phyloP scores from a whole-genome alignment of 2,797 vertebrate genomes.

The Pseudochromis fuscus region DNA sequence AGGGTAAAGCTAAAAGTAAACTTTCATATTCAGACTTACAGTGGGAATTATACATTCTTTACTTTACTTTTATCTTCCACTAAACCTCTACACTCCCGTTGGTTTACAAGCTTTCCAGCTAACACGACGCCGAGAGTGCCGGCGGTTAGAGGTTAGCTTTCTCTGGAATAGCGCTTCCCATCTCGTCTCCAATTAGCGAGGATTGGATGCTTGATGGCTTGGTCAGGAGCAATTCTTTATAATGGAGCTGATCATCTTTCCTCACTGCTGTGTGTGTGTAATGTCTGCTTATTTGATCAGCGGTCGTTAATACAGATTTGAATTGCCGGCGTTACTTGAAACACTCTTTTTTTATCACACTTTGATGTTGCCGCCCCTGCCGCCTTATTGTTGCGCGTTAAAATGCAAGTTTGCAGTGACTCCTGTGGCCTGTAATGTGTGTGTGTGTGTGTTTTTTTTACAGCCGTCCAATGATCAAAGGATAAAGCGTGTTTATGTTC shows the following conservation, averaged over 20 bases:
- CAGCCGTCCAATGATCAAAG: conserved; percentile 64
- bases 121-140: conserved; percentile 21
- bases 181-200: conserved; percentile 49
- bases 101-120: neutral
- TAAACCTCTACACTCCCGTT: conserved; percentile 6
- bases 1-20: neutral
- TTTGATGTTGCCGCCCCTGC: conserved; percentile 54
- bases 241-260: conserved; percentile 45
- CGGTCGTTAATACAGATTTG: conserved; percentile 40
- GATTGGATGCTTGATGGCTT: conserved; percentile 52
- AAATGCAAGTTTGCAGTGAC: conserved; percentile 35
- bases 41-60: neutral
- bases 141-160: conserved; percentile 45
- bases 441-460: conserved; percentile 43
- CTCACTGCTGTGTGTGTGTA: conserved; percentile 10
- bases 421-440: conserved; percentile 37
- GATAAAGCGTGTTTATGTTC: conserved; percentile 58
- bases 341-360: conserved; percentile 35
- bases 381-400: conserved; percentile 38
- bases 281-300: conserved; percentile 54
- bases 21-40: neutral
- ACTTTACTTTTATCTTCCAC: conserved; percentile 1
- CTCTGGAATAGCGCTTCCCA: conserved; percentile 30
- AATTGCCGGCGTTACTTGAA: conserved; percentile 50
- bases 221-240: conserved; percentile 53